Evolutionary conservation across 2,113 vertebrate species (phyloP), one percentile per base, ranked within the genome.

Genomic region (Cavia porcellus): DNA sequence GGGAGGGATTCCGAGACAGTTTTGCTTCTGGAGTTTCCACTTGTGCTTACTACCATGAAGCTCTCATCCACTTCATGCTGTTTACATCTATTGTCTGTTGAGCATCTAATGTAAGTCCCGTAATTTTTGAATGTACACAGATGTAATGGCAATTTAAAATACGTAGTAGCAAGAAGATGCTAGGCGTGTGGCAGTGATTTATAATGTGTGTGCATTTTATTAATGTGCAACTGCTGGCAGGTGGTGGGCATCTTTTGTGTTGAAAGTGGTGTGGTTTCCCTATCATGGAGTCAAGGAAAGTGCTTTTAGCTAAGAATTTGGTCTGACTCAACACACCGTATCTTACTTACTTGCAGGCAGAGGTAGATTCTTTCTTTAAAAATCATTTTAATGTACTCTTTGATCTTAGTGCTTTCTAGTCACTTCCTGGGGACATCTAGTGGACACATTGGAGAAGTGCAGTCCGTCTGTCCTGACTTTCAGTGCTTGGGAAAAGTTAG

Each of bases 361-460:
- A 92, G 88, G 85, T 84, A 28, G 50, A 47, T 62, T 12, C 28
- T n/a, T 87, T 93, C 61, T 94, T 85, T 45, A 70, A 72, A 75
- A 77, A 87, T 50, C 68, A 50, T 25, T 89, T 52, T 22, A 87
- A 62, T 52, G 22, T 5, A 25, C 24, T 50, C 30, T 95, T 85
- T 68, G 24, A 45, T 10, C 3, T 42, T 64, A 1, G 28, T 45
- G 47, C 25, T 95, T 70, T 95, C 2, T 52, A 45, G 10, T 86
- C 13, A 7, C 0, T 2, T 66, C 89, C 83, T 86, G 92, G 64
- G 32, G 97, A 91, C 94, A 96, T 82, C 96, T 94, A 61, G 92
- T 96, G 96, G 89, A 30, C 14, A 14, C 13, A 3, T 14, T 14
- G 45, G 14, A 80, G 86, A 89, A 95, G 50, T 91, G 59, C 79